A percentile compares a stretch with the other conserved stretches of the same genome.
Conservation (phyloP, 2,888 invertebrate species). For the Cephonodes hylas region DNA sequence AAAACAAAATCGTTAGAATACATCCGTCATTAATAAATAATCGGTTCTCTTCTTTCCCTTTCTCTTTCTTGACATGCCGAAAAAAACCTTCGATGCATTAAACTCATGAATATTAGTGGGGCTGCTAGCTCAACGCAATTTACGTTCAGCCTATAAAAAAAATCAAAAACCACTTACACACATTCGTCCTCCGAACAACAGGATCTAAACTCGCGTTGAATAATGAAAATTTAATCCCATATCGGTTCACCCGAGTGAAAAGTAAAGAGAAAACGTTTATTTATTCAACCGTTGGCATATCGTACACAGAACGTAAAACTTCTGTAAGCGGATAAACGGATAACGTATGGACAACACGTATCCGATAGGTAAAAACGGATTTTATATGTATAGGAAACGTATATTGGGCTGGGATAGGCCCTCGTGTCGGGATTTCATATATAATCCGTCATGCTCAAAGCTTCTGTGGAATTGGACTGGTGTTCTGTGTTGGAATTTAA, state of each 20-base stretch:
- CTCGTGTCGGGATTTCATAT: background rate
- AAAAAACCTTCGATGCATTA: too few species aligned
- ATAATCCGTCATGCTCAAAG: slow-evolving; percentile 1
- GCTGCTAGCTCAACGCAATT: too few species aligned
- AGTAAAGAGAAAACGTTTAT: slow-evolving; percentile 4
- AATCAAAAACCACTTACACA: background rate
- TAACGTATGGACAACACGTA: slow-evolving; percentile 10
- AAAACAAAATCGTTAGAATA: too few species aligned
- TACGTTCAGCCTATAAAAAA: background rate
- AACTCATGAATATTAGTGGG: too few species aligned
- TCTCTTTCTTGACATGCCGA: too few species aligned
- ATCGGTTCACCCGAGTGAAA: background rate
- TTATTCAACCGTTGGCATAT: slow-evolving; percentile 1
- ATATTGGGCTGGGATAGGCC: background rate
- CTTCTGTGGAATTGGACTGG: background rate
- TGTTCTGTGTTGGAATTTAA: background rate
- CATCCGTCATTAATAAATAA: too few species aligned
- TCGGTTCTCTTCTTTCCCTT: too few species aligned
- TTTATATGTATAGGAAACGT: slow-evolving; percentile 2
- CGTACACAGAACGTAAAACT: slow-evolving; percentile 3
- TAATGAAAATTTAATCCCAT: slow-evolving; percentile 5
- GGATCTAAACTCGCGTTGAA: background rate
- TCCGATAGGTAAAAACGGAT: slow-evolving; percentile 4
- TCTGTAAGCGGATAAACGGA: slow-evolving; percentile 10
- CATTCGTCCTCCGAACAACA: background rate